Conservation (phyloP, 23 tunicate species). For the Trididemnum clinides region DNA sequence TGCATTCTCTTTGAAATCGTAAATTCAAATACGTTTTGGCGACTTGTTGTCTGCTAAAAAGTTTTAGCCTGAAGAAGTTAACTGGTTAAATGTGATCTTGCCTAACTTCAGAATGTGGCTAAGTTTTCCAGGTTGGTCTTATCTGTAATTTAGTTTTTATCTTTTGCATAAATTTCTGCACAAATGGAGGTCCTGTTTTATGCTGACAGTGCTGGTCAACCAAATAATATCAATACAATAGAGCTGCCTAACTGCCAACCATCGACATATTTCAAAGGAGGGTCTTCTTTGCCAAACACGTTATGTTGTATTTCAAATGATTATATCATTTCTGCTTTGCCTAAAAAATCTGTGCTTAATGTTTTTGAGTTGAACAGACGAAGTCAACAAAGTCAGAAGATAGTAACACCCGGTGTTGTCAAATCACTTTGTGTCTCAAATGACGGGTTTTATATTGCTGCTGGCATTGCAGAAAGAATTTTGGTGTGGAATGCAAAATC, state of each 20-base stretch:
- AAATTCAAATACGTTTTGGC: too few species aligned
- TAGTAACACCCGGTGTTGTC: conserved; percentile 70
- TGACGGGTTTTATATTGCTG: conserved; percentile 62
- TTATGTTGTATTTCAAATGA: conserved; percentile 43
- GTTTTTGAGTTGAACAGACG: conserved; percentile 61
- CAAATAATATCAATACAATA: conserved; percentile 32
- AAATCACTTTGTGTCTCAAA: conserved; percentile 29
- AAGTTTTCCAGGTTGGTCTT: too few species aligned
- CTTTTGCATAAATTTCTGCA: background rate
- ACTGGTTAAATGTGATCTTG: too few species aligned
- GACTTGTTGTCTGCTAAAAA: too few species aligned
- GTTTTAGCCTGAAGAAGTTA: too few species aligned
- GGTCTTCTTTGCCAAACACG: conserved; percentile 25
- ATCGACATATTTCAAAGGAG: conserved; percentile 52
- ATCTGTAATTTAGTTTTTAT: too few species aligned
- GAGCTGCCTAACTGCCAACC: conserved; percentile 52
- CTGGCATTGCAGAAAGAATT: conserved; percentile 58
- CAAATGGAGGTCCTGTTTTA: conserved; percentile 53
- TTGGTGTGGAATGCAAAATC: conserved; percentile 59
- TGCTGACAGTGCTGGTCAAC: conserved; percentile 46
- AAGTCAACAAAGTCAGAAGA: conserved; percentile 47
- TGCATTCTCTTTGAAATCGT: too few species aligned
- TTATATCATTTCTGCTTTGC: conserved; percentile 53
- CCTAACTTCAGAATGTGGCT: too few species aligned
- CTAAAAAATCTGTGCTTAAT: conserved; percentile 64